Percentiles rank a stretch among this genome's conserved stretches.
Evolutionary conservation across 2,888 invertebrate genomes (phyloP).

Genomic region (Bembecia ichneumoniformis): DNA sequence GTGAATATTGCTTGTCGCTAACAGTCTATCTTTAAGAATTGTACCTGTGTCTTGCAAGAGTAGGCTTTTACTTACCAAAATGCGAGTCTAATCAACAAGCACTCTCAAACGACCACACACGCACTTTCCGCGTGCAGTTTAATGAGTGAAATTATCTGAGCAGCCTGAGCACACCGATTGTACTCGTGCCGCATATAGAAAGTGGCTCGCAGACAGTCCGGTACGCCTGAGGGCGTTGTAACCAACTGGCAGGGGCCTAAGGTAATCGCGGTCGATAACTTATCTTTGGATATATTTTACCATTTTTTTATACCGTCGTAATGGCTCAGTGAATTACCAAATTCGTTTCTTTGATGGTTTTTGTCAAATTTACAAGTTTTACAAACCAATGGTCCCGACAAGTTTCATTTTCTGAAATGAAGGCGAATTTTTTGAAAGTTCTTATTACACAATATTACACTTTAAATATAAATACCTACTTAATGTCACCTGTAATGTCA

Average conservation of each 20-base stretch:
- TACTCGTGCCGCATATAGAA: constrained; percentile 18
- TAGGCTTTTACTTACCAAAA: no score
- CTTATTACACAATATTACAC: no score
- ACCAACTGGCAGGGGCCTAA: constrained; percentile 9
- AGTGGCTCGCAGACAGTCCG: constrained; percentile 19
- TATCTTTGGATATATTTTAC: background rate
- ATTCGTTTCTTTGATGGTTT: background rate
- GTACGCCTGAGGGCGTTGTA: constrained; percentile 16
- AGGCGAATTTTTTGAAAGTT: no score
- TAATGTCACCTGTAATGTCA: no score
- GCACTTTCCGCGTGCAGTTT: constrained; percentile 10
- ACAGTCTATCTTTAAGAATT: no score
- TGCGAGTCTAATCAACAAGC: no score
- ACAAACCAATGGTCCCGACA: no score
- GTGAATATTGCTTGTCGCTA: no score
- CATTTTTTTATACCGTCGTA: background rate
- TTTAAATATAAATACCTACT: no score
- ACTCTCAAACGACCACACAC: constrained; percentile 18
- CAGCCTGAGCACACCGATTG: constrained; percentile 20
- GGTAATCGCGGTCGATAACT: background rate
- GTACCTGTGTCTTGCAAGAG: no score
- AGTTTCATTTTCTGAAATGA: no score
- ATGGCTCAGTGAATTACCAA: background rate
- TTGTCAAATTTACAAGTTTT: background rate
- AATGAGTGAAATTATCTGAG: constrained; percentile 16